Base-by-base conservation (phyloP, 2,113 vertebrate species). In the Menura novaehollandiae region DNA sequence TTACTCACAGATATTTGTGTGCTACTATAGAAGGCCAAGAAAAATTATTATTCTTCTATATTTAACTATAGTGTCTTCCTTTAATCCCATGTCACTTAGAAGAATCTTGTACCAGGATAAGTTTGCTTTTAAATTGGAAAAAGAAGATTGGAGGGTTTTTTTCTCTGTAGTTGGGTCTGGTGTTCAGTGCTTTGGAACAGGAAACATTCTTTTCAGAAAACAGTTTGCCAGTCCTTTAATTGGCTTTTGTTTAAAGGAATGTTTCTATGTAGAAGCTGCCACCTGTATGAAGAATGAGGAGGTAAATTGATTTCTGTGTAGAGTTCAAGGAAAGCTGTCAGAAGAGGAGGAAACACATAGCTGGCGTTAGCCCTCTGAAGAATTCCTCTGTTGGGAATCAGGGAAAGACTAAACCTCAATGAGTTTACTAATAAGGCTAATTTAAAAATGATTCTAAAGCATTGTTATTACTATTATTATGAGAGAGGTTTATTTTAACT, bases 1-100 rank as follows among this genome's bases (percentile, higher is more conserved):
- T 98, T 97, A 97, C 94, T 98, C 97, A 98, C 58, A 94, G 96
- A 92, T 97, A 97, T 96, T 97, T 97, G 94, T 95, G 89, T 72
- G 88, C 82, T 97, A 79, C 78, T 75, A 85, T 58, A 93, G 91
- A 94, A 95, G 97, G 88, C 82, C 83, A 95, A 93, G 88, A 93
- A 95, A 98, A 97, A 98, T 97, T 94, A 97, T 97, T 95, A 89
- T 98, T 97, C 71, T 96, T 97, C 92, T 97, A 24, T 72, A 93
- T 97, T 97, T 98, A 97, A 96, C 72, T 84, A 72, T 35, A 47
- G 71, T 83, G 41, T 78, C 81, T 97, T 95, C 91, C 52, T 97
- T 96, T 95, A 95, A 56, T 82, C 55, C 83, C 71, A 69, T 85
- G 90, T 91, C 88, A 93, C 94, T 97, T 93, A 95, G 81, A 96